phyloP scores from a whole-genome alignment of 2,113 vertebrate species.

The Agelaius tricolor region DNA sequence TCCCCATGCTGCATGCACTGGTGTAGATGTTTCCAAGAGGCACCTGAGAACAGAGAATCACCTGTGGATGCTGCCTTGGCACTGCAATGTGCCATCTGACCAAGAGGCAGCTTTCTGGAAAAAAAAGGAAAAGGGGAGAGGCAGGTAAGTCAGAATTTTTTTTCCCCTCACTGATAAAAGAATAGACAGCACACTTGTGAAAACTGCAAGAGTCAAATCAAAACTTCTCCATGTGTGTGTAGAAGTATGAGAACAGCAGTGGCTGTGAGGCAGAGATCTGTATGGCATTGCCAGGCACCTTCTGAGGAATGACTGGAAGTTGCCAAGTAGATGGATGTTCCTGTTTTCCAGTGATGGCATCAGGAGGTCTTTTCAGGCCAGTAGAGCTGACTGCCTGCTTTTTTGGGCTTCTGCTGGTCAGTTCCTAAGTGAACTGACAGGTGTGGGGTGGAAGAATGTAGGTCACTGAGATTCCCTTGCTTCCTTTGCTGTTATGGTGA shows the following conservation, averaged over 20 bases:
- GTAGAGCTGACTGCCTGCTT: not conserved
- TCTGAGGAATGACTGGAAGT: not conserved
- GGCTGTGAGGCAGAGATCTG: not conserved
- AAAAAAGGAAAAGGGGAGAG: not conserved
- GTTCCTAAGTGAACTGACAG: not conserved
- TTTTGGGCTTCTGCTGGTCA: not conserved
- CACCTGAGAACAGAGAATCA: not conserved
- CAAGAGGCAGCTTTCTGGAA: not conserved
- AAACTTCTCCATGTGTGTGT: not conserved
- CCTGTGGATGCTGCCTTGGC: not conserved
- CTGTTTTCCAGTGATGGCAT: not conserved
- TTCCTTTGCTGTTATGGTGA: not conserved
- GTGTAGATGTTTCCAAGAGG: not conserved
- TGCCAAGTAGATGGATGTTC: not conserved
- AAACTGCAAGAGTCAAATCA: not conserved
- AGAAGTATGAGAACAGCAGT: not conserved
- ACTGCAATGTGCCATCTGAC: not conserved
- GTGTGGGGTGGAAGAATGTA: not conserved
- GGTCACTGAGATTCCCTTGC: not conserved
- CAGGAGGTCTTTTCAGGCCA: not conserved
- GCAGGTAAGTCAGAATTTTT: not conserved
- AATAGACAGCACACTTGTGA: not conserved
- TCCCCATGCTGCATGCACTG: not conserved
- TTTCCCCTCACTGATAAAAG: accelerated
- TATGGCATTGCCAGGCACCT: not conserved